Conservation (phyloP, 2,113 vertebrate genomes). For the Clarias batrachus region DNA sequence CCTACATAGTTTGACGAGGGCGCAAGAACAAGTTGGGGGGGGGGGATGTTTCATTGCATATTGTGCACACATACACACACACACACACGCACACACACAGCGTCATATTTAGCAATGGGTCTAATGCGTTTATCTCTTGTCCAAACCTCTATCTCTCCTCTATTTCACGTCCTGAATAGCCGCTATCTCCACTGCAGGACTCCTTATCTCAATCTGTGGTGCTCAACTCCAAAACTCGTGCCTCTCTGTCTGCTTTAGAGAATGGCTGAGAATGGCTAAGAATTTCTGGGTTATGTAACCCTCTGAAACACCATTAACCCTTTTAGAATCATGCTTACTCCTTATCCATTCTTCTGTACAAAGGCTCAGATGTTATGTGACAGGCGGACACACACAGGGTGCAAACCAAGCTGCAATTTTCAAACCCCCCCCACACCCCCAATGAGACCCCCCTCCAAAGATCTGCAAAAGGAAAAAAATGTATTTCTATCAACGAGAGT, state of each 20-base stretch:
- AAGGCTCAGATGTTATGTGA: background rate
- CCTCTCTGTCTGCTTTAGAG: constrained; percentile 5
- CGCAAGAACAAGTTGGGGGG: background rate
- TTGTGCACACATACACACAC: background rate
- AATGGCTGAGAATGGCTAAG: background rate
- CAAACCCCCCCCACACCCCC: background rate
- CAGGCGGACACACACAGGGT: background rate
- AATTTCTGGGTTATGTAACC: background rate
- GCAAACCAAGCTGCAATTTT: background rate
- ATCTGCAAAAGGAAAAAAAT: background rate
- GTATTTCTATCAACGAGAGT: background rate
- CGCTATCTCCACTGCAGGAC: background rate
- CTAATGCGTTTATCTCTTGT: constrained; percentile 16
- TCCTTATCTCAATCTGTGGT: constrained; percentile 4
- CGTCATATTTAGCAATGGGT: background rate
- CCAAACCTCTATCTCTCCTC: background rate
- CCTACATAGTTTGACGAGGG: background rate
- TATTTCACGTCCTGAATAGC: background rate
- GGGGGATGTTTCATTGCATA: background rate
- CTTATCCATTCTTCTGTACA: background rate
- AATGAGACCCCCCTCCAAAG: background rate
- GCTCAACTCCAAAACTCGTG: background rate
- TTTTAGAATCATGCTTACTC: background rate
- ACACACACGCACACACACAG: constrained; percentile 28
- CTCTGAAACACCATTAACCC: background rate